Evolutionary conservation across 2,888 invertebrate species (phyloP).

Genomic region (Trichogramma dendrolimi): DNA sequence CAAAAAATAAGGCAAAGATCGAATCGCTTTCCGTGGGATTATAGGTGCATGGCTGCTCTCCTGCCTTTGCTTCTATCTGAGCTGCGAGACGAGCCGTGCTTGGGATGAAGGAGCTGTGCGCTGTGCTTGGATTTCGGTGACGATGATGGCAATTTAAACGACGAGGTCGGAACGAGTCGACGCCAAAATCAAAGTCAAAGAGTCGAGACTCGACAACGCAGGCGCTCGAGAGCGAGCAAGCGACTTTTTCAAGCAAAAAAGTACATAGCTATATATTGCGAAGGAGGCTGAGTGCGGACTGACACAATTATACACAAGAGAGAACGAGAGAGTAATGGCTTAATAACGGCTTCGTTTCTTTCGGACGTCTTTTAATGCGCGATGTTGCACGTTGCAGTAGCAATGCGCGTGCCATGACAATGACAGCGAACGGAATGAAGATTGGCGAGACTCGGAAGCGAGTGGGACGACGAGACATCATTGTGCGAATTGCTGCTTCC

Average conservation of each 20-base stretch:
- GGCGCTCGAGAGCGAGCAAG: constrained; percentile 19
- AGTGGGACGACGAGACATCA: too few species aligned
- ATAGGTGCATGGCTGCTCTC: too few species aligned
- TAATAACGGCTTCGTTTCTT: constrained; percentile 24
- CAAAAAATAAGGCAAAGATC: too few species aligned
- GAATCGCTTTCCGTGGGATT: too few species aligned
- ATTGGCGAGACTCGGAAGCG: too few species aligned
- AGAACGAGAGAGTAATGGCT: constrained; percentile 23
- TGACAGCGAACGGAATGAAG: too few species aligned
- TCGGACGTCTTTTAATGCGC: background rate
- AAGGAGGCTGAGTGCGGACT: constrained; percentile 17
- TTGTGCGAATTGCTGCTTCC: too few species aligned
- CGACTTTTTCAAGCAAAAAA: background rate
- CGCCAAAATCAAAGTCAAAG: background rate
- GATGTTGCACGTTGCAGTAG: too few species aligned
- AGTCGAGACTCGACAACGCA: constrained; percentile 7
- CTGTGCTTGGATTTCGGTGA: constrained; percentile 1
- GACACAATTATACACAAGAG: constrained; percentile 18
- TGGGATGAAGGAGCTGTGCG: too few species aligned
- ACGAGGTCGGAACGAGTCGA: background rate
- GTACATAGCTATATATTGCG: background rate
- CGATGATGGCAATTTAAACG: constrained; percentile 27
- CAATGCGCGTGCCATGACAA: too few species aligned
- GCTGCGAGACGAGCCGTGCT: too few species aligned
- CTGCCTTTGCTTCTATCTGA: too few species aligned